Evolutionary conservation across 1,140 invertebrate species (phyloP).

Genomic region (Drosophila watanabei): DNA sequence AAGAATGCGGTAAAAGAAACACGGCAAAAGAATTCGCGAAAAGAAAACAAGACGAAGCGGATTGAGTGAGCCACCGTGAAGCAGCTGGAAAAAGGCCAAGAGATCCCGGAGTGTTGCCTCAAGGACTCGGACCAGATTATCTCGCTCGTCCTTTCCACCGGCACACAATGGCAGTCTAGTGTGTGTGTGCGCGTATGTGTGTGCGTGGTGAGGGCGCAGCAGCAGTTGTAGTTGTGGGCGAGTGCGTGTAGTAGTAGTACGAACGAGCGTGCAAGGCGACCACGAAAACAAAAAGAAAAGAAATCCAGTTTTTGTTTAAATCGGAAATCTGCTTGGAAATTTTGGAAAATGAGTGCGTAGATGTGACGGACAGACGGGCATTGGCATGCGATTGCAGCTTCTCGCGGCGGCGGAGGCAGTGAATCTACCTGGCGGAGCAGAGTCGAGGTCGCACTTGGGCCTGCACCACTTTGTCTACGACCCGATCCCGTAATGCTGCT

Average conservation of each 20-base stretch:
- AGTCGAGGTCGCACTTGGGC: constrained; percentile 7
- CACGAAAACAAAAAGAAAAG: constrained; percentile 53
- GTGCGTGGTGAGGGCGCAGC: constrained; percentile 34
- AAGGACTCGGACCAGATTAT: constrained; percentile 10
- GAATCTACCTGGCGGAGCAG: constrained; percentile 28
- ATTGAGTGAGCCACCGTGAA: not conserved
- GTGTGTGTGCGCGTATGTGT: constrained; percentile 59
- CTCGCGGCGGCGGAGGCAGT: constrained; percentile 44
- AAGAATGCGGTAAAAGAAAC: constrained; percentile 55
- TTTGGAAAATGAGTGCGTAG: constrained; percentile 27
- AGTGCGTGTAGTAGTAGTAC: constrained; percentile 73
- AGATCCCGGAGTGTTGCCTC: not conserved
- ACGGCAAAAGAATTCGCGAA: constrained; percentile 55
- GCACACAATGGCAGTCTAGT: constrained; percentile 55
- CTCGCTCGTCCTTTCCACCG: constrained; percentile 36
- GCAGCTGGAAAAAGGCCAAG: not conserved
- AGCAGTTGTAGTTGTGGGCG: constrained; percentile 37
- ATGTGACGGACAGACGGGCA: constrained; percentile 22
- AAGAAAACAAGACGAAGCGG: constrained; percentile 17
- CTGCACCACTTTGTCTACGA: constrained; percentile 5
- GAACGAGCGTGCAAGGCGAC: constrained; percentile 60
- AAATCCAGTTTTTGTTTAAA: constrained; percentile 39
- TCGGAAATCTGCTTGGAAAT: constrained; percentile 10
- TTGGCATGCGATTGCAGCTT: constrained; percentile 57
- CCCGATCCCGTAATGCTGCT: constrained; percentile 62